Conservation (phyloP, 2,888 invertebrate genomes). For the Cryptus armator region DNA sequence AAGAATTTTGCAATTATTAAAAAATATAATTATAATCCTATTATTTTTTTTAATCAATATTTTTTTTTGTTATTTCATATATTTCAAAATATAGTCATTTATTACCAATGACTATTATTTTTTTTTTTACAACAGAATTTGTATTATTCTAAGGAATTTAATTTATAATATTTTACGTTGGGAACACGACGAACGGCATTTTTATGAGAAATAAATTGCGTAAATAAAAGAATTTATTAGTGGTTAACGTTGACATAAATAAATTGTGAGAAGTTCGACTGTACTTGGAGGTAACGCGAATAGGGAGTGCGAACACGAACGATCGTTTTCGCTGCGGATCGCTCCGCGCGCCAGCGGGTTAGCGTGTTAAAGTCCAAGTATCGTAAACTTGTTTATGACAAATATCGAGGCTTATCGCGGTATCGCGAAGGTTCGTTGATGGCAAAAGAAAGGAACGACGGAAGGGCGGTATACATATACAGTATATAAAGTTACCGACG, state of each 20-base stretch:
- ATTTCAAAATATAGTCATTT: too few relatives aligned
- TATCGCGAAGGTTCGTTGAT: not conserved
- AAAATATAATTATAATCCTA: too few relatives aligned
- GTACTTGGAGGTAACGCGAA: not conserved
- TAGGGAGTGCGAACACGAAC: not conserved
- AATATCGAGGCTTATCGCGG: slow-evolving; percentile 50
- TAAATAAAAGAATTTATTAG: too few relatives aligned
- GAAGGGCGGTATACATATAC: not conserved
- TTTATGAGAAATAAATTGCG: too few relatives aligned
- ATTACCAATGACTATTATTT: too few relatives aligned
- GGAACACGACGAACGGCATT: too few relatives aligned
- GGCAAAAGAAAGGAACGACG: not conserved
- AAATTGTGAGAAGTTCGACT: not conserved
- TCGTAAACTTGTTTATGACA: slow-evolving; percentile 51
- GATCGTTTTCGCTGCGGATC: slow-evolving; percentile 27
- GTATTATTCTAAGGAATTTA: too few relatives aligned
- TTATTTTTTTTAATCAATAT: too few relatives aligned
- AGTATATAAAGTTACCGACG: not conserved
- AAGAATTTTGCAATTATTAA: too few relatives aligned
- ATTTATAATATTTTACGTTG: too few relatives aligned
- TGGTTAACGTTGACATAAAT: not conserved
- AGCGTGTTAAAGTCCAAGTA: slow-evolving; percentile 37
- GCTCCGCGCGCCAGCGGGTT: slow-evolving; percentile 15
- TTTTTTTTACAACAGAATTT: too few relatives aligned
- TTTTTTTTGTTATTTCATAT: too few relatives aligned